Base-by-base conservation (phyloP, 2,113 vertebrate genomes). In the Geococcyx californianus region DNA sequence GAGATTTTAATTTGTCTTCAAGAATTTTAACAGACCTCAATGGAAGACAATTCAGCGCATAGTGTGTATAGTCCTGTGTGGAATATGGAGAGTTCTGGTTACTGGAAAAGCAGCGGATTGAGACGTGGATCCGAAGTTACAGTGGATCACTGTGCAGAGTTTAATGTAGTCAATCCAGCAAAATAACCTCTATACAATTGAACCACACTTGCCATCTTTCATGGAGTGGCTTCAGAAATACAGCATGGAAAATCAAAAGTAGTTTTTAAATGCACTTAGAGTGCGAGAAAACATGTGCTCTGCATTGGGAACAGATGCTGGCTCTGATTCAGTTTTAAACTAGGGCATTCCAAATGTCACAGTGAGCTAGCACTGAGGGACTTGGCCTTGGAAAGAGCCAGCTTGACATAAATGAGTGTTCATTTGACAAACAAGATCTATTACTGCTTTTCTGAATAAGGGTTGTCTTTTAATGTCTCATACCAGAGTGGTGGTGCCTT, bases 281-380 rank as follows among this genome's bases (percentile, higher is more conserved):
- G 85, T 67, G 69, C 73, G 77, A 67, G 87, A 44, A 92, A 93
- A 36, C 64, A 26, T 85, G 93, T 95, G 93, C 85, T 93, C 76
- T 93, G 90, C 83, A 24, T 55, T 80, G 88, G 88, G 93, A 95
- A 52, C 90, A 90, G 93, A 85, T 67, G 76, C 82, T 96, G 96
- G 90, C 93, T 96, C 72, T 7, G 7, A 93, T 96, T 96, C 96
- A 96, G 94, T 87, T 90, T 95, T 86, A 94, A 97, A 96, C 88
- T 96, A 42, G 92, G 90, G 82, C 95, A 97, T 92, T 94, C 80
- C 90, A 95, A 96, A 96, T 97, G 95, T 94, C 96, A 95, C 93
- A 88, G 95, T 52, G 26, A 95, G 93, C 82, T 74, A 88, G 75
- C 10, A 6, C 94, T 25, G 47, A 74, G 93, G 87, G 90, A 95